phyloP scores from a whole-genome alignment of 2,113 vertebrate genomes.

The Bos taurus region DNA sequence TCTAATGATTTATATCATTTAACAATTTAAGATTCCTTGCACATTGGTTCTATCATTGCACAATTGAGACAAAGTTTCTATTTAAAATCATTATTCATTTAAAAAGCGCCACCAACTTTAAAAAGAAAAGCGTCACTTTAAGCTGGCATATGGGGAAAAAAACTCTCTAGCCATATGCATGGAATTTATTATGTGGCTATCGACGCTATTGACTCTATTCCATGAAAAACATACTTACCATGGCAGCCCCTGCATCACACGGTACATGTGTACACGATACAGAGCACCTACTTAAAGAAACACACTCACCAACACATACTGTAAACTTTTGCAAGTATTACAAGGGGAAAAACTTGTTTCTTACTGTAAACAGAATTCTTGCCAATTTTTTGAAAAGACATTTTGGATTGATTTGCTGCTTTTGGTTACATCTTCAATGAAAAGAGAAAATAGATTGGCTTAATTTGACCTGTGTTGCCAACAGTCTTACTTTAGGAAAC shows the following conservation, averaged over 20 bases:
- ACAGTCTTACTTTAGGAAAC: constrained; percentile 52
- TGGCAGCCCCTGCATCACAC: constrained; percentile 85
- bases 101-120: constrained; percentile 48
- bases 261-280: constrained; percentile 84
- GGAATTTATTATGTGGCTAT: constrained; percentile 62
- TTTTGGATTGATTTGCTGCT: constrained; percentile 44
- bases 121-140: constrained; percentile 30
- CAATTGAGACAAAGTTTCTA: constrained; percentile 48
- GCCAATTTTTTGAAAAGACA: constrained; percentile 48
- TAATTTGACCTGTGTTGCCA: constrained; percentile 56
- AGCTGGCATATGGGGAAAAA: neutral
- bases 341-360: constrained; percentile 62
- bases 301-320: constrained; percentile 84
- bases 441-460: constrained; percentile 28
- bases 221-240: constrained; percentile 86
- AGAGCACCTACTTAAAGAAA: constrained; percentile 89
- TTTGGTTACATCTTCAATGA: constrained; percentile 52
- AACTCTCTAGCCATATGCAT: constrained; percentile 28
- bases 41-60: constrained; percentile 22
- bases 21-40: neutral
- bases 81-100: constrained; percentile 9
- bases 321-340: constrained; percentile 80
- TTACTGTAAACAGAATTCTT: constrained; percentile 51
- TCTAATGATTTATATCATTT: neutral
- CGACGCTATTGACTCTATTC: constrained; percentile 76